Conservation (phyloP, 2,888 invertebrate genomes). For the Meandrusa payeni region DNA sequence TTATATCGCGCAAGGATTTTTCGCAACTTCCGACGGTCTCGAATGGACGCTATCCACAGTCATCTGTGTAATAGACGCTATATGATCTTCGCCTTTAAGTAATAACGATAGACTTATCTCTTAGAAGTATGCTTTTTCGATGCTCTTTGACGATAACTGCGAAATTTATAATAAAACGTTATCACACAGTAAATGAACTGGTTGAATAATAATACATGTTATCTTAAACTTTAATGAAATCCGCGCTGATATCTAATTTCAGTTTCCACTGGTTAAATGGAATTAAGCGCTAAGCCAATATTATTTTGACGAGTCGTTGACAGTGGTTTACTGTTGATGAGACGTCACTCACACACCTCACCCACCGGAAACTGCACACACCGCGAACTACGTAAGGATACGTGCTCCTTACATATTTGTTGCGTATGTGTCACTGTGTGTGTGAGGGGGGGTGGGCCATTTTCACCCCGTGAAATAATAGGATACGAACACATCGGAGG, state of each 20-base stretch:
- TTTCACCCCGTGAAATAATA: slow-evolving; percentile 80
- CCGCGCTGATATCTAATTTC: slow-evolving; percentile 65
- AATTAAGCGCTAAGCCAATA: slow-evolving; percentile 70
- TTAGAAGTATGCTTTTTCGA: too few relatives aligned
- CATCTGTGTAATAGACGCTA: too few relatives aligned
- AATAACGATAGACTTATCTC: too few relatives aligned
- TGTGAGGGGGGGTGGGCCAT: slow-evolving; percentile 73
- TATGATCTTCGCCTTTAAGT: too few relatives aligned
- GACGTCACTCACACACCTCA: slow-evolving; percentile 57
- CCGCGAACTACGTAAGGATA: slow-evolving; percentile 37
- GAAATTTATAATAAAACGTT: too few relatives aligned
- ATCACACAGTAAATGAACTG: too few relatives aligned
- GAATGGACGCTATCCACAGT: too few relatives aligned
- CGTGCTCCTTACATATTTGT: slow-evolving; percentile 44
- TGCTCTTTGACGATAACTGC: too few relatives aligned
- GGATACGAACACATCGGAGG: slow-evolving; percentile 80
- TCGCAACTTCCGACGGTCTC: too few relatives aligned
- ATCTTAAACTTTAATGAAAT: slow-evolving; percentile 49
- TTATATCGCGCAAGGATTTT: too few relatives aligned
- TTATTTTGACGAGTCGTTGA: slow-evolving; percentile 80
- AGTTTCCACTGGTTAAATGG: slow-evolving; percentile 56
- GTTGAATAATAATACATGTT: slow-evolving; percentile 14
- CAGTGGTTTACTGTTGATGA: slow-evolving; percentile 77
- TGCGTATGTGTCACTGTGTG: slow-evolving; percentile 51
- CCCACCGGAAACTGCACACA: slow-evolving; percentile 44